Evolutionary conservation across 2,888 invertebrate genomes (phyloP).

Genomic region (Fragum fragum): DNA sequence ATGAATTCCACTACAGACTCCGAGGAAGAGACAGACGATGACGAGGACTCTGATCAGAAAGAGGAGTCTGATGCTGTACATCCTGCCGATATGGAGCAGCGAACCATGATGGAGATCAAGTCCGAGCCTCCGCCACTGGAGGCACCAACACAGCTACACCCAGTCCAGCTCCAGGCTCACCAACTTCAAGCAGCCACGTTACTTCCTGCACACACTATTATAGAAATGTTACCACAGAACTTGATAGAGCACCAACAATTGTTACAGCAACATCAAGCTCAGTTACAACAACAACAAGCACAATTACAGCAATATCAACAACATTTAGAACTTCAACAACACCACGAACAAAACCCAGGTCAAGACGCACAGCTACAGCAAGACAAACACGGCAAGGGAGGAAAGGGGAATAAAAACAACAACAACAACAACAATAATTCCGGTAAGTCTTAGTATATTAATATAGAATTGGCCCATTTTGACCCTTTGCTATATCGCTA

Average conservation of each 20-base stretch:
- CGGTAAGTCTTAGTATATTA: conserved; percentile 45
- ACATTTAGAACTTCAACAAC: conserved; percentile 45
- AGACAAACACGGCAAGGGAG: conserved; percentile 24
- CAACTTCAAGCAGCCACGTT: conserved; percentile 45
- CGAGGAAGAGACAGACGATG: conserved; percentile 35
- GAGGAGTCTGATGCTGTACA: conserved; percentile 19
- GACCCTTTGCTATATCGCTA: no score
- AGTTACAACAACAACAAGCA: conserved; percentile 59
- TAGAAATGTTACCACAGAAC: conserved; percentile 64
- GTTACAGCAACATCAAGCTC: conserved; percentile 61
- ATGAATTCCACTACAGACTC: conserved; percentile 37
- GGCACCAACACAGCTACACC: conserved; percentile 56
- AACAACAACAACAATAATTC: conserved; percentile 24
- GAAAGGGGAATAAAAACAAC: conserved; percentile 9
- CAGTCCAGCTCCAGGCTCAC: conserved; percentile 51
- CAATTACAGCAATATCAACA: conserved; percentile 50
- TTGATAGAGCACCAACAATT: conserved; percentile 62
- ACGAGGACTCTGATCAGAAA: conserved; percentile 17
- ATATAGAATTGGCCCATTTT: no score
- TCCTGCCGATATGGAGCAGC: conserved; percentile 1
- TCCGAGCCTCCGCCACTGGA: conserved; percentile 55
- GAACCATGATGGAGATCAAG: conserved; percentile 31
- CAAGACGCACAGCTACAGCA: conserved; percentile 31
- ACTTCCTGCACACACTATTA: conserved; percentile 54
- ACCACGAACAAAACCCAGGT: conserved; percentile 35